These are phyloP conservation scores for Drosophila demipolita DNA, from an alignment of 2,888 invertebrate species.

Conservation along the genomic window DNA sequence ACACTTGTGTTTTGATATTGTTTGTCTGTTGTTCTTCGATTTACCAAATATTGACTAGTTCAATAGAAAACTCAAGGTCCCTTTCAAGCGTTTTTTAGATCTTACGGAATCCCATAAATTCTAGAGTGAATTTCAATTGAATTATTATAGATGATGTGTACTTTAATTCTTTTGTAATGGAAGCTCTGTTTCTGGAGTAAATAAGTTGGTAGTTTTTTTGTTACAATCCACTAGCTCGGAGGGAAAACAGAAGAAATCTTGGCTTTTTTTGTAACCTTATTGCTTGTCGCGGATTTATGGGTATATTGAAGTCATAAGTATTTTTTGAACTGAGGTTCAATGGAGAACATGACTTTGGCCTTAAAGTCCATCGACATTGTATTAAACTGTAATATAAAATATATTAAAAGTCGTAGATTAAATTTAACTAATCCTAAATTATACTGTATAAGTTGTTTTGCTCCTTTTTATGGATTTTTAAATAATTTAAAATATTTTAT, in stretches of 20 bases:
- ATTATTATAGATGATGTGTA: background rate
- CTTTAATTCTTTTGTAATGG: background rate
- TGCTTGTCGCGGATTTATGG: background rate
- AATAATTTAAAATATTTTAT: background rate
- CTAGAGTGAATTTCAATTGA: background rate
- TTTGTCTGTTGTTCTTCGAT: slow-evolving; percentile 4
- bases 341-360: background rate
- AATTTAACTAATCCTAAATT: background rate
- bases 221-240: background rate
- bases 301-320: background rate
- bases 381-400: background rate
- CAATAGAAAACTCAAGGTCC: background rate
- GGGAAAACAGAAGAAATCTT: background rate
- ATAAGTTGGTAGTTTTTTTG: background rate
- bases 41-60: background rate
- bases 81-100: slow-evolving; percentile 8
- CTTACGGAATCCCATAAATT: background rate
- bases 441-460: background rate
- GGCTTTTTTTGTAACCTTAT: background rate
- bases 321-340: background rate
- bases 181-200: background rate
- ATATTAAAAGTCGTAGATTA: background rate
- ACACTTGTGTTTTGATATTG: slow-evolving; percentile 14
- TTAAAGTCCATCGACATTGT: background rate
- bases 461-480: no score